Conservation (phyloP, 2,113 vertebrate species). For the Lagenorhynchus albirostris region DNA sequence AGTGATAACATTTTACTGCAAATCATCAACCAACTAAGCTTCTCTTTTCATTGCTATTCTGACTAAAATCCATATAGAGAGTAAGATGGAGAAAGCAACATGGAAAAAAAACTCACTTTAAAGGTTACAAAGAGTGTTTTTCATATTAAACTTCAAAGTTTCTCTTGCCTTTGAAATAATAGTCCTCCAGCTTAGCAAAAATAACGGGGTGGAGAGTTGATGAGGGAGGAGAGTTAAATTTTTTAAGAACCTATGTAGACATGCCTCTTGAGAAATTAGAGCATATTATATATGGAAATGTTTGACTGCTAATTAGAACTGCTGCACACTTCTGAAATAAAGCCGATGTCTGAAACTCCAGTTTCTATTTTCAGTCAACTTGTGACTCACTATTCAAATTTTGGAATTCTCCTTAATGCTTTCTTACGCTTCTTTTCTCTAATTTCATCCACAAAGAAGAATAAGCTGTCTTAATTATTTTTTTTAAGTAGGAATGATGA, state of each 20-base stretch:
- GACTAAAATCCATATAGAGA: background rate
- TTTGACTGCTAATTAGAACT: background rate
- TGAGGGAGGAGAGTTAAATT: background rate
- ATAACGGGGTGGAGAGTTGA: background rate
- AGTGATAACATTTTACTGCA: background rate
- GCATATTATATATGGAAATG: background rate
- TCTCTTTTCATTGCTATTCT: background rate
- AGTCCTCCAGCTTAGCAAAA: background rate
- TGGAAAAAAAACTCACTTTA: background rate
- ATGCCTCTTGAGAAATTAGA: conserved; percentile 15
- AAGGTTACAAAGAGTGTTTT: background rate
- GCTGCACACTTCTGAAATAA: background rate
- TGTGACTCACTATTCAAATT: background rate
- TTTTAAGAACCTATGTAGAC: background rate
- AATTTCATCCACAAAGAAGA: background rate
- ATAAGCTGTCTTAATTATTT: background rate
- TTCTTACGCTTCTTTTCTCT: background rate
- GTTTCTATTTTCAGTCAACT: background rate
- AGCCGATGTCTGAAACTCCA: background rate
- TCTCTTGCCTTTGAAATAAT: background rate
- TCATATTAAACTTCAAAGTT: background rate
- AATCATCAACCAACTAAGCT: background rate
- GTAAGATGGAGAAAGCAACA: background rate
- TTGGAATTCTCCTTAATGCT: background rate
- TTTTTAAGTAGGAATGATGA: background rate